Conservation (phyloP, 2,113 vertebrate species). For the Corvus cornix region DNA sequence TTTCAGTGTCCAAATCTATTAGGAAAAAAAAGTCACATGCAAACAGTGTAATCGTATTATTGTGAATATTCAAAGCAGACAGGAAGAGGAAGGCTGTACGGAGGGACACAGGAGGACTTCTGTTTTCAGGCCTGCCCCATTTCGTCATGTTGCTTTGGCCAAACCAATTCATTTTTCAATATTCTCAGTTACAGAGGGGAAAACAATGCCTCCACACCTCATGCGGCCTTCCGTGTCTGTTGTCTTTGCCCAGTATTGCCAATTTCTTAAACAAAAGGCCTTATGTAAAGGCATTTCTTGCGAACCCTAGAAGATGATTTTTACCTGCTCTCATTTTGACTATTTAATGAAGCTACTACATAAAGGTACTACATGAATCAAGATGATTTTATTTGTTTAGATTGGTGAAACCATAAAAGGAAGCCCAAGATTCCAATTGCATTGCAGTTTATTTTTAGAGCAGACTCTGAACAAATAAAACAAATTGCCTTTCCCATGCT, state of each 20-base stretch:
- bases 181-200: not conserved
- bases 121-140: not conserved
- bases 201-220: not conserved
- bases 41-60: not conserved
- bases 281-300: not conserved
- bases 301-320: not conserved
- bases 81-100: not conserved
- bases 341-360: not conserved
- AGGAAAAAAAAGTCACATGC: not conserved
- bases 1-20: not conserved
- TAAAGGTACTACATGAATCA: not conserved
- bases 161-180: not conserved
- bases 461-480: not conserved
- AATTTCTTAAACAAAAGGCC: not conserved
- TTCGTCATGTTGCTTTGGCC: not conserved
- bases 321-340: not conserved
- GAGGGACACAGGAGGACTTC: not conserved
- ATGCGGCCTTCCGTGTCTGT: not conserved
- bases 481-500: not conserved
- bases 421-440: not conserved
- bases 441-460: constrained; percentile 30
- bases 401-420: not conserved
- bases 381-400: not conserved
- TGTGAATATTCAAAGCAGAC: not conserved
- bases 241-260: not conserved